These are phyloP conservation scores for Balaenoptera acutorostrata DNA, from an alignment of 2,113 vertebrate species.

Conservation along the genomic window DNA sequence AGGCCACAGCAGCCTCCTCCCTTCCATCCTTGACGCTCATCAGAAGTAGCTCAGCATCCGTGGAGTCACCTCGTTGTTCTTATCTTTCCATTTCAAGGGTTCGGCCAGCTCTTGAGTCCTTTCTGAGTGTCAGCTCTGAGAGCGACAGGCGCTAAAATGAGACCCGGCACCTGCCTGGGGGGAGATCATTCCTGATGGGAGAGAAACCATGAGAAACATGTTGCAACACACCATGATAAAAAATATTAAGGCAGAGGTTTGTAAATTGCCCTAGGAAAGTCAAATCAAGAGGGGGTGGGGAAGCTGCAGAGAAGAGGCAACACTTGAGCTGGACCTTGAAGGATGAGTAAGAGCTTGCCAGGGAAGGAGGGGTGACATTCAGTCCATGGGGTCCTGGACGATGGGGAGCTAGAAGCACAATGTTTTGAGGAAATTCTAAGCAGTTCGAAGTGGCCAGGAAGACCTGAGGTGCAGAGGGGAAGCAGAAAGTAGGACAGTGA, in stretches of 20 bases:
- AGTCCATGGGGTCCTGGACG: background rate
- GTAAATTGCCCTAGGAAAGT: background rate
- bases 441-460: background rate
- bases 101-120: background rate
- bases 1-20: background rate
- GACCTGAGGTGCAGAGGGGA: too few relatives aligned
- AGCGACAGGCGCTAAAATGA: background rate
- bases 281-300: background rate
- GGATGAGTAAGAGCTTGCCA: background rate
- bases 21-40: background rate
- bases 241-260: background rate
- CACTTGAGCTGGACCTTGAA: background rate
- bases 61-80: background rate
- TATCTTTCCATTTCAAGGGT: background rate
- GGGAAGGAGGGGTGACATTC: background rate
- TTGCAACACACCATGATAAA: background rate
- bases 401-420: background rate
- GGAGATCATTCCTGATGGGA: background rate
- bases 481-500: background rate
- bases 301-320: background rate
- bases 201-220: background rate
- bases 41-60: background rate
- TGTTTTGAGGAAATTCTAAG: background rate
- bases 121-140: background rate
- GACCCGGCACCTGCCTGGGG: background rate